A percentile compares a stretch with the other conserved stretches of the same genome.
These are phyloP conservation scores for Ashinkailepas kermadecensis DNA, from an alignment of 2,888 invertebrate species.

Conservation along the genomic window DNA sequence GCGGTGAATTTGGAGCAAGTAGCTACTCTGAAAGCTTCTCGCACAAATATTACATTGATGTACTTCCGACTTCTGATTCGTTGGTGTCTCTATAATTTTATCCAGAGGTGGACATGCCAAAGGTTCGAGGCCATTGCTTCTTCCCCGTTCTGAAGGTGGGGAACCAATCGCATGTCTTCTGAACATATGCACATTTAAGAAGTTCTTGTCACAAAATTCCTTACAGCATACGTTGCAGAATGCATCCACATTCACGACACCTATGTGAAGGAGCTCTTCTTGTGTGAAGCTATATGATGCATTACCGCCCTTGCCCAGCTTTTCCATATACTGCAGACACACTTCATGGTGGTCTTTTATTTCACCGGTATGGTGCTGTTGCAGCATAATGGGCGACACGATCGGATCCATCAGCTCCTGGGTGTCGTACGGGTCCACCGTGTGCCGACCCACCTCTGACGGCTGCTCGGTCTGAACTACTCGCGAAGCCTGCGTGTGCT, in stretches of 20 bases:
- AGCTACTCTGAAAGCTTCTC: conserved; percentile 42
- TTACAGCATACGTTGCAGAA: conserved; percentile 65
- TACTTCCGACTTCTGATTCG: conserved; percentile 31
- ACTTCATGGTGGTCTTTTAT: conserved; percentile 27
- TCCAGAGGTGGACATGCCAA: conserved; percentile 13
- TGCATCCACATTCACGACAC: conserved; percentile 51
- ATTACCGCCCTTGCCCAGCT: background rate
- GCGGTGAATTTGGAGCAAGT: conserved; percentile 45
- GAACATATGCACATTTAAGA: conserved; percentile 77
- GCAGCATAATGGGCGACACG: conserved; percentile 30
- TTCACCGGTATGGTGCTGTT: conserved; percentile 30
- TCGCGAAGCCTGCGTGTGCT: too few species aligned
- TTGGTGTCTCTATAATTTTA: conserved; percentile 7
- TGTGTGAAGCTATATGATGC: conserved; percentile 48
- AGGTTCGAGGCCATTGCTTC: conserved; percentile 39
- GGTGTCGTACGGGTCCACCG: conserved; percentile 32
- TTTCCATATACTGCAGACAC: background rate
- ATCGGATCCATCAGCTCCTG: conserved; percentile 30
- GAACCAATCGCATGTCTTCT: conserved; percentile 77
- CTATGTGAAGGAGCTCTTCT: conserved; percentile 65
- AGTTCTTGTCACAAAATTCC: conserved; percentile 63
- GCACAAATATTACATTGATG: conserved; percentile 42
- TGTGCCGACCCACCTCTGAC: conserved; percentile 26
- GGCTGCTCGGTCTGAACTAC: conserved; percentile 2
- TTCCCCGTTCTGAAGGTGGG: background rate